Evolutionary conservation across 2,797 vertebrate species (phyloP).

Genomic region (Scolopax rusticola): DNA sequence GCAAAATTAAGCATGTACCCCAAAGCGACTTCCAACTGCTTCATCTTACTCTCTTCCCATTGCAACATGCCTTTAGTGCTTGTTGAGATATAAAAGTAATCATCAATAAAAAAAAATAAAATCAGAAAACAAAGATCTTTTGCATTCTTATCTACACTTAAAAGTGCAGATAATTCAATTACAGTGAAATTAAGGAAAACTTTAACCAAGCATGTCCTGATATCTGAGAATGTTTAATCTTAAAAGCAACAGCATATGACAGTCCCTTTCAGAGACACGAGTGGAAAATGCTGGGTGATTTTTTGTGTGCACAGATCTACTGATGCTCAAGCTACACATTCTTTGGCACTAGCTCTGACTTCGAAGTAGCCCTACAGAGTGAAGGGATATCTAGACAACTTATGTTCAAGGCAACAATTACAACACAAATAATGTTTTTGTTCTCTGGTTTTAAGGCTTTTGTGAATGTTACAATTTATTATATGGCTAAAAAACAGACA

Average conservation of each 20-base stretch:
- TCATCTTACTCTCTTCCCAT: not conserved
- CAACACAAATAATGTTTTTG: not conserved
- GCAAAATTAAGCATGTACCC: not conserved
- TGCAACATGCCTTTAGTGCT: not conserved
- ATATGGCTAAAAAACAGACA: not conserved
- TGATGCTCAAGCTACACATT: not conserved
- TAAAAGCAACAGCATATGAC: not conserved
- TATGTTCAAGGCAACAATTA: not conserved
- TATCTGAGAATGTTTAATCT: not conserved
- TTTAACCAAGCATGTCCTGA: not conserved
- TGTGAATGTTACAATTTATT: not conserved
- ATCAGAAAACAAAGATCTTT: not conserved
- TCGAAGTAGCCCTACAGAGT: not conserved
- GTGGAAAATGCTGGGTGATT: not conserved
- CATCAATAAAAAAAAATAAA: not conserved
- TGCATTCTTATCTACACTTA: not conserved
- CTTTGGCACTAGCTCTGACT: not conserved
- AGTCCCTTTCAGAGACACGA: not conserved
- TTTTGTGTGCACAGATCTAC: not conserved
- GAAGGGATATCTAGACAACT: not conserved
- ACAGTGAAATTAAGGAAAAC: not conserved
- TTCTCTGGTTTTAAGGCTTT: not conserved
- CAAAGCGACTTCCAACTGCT: not conserved
- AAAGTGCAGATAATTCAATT: not conserved
- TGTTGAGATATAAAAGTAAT: not conserved